These are phyloP conservation scores for Perizoma flavofasciatum DNA, from an alignment of 2,888 invertebrate species.

Conservation along the genomic window DNA sequence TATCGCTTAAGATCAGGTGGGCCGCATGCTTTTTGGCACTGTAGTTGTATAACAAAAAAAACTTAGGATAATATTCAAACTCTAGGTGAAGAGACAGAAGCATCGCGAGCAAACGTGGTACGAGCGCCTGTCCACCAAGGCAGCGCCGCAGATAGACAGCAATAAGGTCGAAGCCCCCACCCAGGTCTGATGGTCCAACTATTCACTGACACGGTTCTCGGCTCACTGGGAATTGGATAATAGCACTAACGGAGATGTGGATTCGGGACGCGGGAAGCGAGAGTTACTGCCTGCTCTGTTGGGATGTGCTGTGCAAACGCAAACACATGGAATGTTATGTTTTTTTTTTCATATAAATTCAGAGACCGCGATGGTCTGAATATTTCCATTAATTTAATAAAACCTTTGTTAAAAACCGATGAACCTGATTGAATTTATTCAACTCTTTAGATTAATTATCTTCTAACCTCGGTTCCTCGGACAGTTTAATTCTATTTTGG, in stretches of 20 bases:
- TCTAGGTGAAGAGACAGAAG: slow-evolving; percentile 67
- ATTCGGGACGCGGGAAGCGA: slow-evolving; percentile 6
- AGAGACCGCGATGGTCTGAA: no score
- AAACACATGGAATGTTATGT: slow-evolving; percentile 10
- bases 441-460: no score
- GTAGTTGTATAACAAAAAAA: no score
- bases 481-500: no score
- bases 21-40: no score
- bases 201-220: slow-evolving; percentile 9
- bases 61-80: slow-evolving; percentile 1
- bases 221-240: slow-evolving; percentile 31
- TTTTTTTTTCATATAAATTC: background rate
- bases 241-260: slow-evolving; percentile 43
- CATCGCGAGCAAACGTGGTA: slow-evolving; percentile 70
- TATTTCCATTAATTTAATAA: no score
- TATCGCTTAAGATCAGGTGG: no score
- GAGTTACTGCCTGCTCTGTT: background rate
- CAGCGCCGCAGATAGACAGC: slow-evolving; percentile 43
- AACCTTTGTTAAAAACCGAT: no score
- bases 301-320: slow-evolving; percentile 19
- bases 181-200: slow-evolving; percentile 63
- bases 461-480: no score
- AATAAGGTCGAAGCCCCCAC: slow-evolving; percentile 61
- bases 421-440: no score
- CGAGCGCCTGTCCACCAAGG: slow-evolving; percentile 71